Evolutionary conservation across 2,113 vertebrate genomes (phyloP).

Genomic region (Sturnira hondurensis): DNA sequence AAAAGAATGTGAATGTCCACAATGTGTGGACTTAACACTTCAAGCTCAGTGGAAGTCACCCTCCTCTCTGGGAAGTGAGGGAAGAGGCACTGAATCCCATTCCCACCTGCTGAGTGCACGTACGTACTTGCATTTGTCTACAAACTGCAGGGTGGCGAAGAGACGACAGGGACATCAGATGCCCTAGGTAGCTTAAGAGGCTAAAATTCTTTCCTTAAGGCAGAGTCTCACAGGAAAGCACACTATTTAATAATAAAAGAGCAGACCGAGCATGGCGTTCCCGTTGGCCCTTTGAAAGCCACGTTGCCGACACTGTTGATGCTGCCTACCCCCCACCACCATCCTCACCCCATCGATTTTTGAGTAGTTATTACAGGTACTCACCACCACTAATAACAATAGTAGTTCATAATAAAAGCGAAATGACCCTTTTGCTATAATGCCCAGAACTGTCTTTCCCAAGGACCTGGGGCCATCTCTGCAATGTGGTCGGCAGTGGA

Average conservation of each 20-base stretch:
- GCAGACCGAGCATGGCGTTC: background rate
- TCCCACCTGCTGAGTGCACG: background rate
- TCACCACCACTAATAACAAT: background rate
- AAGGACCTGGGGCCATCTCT: background rate
- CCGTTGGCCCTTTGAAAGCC: background rate
- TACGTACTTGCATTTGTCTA: background rate
- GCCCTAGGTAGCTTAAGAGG: background rate
- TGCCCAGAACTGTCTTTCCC: background rate
- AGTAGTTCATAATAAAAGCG: background rate
- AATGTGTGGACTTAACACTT: background rate
- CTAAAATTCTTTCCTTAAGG: background rate
- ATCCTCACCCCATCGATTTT: background rate
- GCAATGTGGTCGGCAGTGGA: background rate
- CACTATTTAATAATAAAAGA: background rate
- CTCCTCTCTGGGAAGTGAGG: background rate
- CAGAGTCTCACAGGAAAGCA: background rate
- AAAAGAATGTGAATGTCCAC: background rate
- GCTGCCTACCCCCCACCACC: fast-evolving
- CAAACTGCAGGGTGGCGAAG: background rate
- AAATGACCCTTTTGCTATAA: background rate
- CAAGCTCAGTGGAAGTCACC: background rate
- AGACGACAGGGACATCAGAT: background rate
- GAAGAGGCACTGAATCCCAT: background rate
- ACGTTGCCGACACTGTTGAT: background rate
- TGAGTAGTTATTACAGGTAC: background rate